Percentiles rank a stretch among this genome's conserved stretches.
Conservation (phyloP, 2,888 invertebrate species). For the Euphydryas editha region DNA sequence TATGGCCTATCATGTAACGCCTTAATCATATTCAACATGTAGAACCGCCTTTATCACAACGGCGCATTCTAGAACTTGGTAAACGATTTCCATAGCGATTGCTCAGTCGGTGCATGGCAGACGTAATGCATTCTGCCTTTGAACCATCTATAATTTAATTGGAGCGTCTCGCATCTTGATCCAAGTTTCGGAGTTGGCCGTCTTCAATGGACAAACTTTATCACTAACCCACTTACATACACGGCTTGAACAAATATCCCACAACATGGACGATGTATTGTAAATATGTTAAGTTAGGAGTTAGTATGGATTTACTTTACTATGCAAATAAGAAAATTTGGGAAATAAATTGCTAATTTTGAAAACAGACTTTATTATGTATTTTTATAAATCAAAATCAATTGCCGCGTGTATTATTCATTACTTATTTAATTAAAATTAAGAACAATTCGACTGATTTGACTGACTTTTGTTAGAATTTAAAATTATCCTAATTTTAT, state of each 20-base stretch:
- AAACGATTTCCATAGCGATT: slow-evolving; percentile 65
- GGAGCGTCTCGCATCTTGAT: slow-evolving; percentile 60
- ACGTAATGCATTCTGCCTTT: slow-evolving; percentile 74
- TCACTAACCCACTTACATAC: slow-evolving; percentile 57
- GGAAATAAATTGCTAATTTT: too few relatives aligned
- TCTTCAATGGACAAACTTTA: slow-evolving; percentile 66
- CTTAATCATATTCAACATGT: slow-evolving; percentile 36
- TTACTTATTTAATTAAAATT: too few relatives aligned
- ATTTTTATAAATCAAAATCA: too few relatives aligned
- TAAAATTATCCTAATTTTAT: too few relatives aligned
- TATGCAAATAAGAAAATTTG: too few relatives aligned
- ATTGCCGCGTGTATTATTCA: too few relatives aligned
- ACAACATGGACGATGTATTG: neutral
- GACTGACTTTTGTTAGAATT: too few relatives aligned
- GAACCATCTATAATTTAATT: slow-evolving; percentile 78
- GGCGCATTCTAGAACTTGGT: slow-evolving; percentile 50
- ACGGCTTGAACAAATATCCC: slow-evolving; percentile 9
- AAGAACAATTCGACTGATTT: too few relatives aligned
- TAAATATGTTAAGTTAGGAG: neutral
- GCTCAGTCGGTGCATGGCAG: slow-evolving; percentile 52
- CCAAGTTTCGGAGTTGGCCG: slow-evolving; percentile 57
- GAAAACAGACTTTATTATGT: too few relatives aligned
- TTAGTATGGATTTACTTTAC: too few relatives aligned
- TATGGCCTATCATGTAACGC: slow-evolving; percentile 25
- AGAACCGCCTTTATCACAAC: slow-evolving; percentile 26